These are phyloP conservation scores for Euspilapteryx auroguttella DNA, from an alignment of 2,888 invertebrate genomes.

Conservation along the genomic window DNA sequence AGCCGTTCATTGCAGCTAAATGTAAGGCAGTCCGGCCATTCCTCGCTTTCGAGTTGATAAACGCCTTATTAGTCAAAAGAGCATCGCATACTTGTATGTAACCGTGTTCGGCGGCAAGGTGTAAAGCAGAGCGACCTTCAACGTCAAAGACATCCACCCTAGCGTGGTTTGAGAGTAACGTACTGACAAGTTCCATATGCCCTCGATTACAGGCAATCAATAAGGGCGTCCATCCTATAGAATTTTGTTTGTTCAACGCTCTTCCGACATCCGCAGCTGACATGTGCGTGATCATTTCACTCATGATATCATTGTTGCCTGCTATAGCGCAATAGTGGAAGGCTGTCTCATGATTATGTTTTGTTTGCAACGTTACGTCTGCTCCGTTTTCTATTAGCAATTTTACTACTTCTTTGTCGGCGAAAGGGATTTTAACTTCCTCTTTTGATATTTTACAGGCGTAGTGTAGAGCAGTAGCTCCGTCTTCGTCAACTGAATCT, in stretches of 20 bases:
- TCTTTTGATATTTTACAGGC: constrained; percentile 87
- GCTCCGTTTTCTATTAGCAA: constrained; percentile 89
- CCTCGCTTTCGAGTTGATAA: constrained; percentile 97
- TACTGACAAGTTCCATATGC: constrained; percentile 91
- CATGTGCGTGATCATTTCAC: constrained; percentile 93
- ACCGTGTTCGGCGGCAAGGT: constrained; percentile 93
- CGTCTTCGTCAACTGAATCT: constrained; percentile 87
- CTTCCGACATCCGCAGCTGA: constrained; percentile 87
- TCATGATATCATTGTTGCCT: constrained; percentile 93
- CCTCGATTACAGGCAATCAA: constrained; percentile 95
- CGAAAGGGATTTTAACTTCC: constrained; percentile 71
- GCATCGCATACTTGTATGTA: constrained; percentile 88
- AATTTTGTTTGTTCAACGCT: constrained; percentile 92
- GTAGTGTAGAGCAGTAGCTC: constrained; percentile 93
- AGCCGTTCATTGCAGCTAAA: constrained; percentile 96
- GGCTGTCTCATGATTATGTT: constrained; percentile 87
- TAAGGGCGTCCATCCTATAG: constrained; percentile 95
- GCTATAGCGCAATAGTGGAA: constrained; percentile 94
- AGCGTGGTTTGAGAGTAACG: constrained; percentile 90
- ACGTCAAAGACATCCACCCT: constrained; percentile 98
- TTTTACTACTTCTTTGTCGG: constrained; percentile 86
- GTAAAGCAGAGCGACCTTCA: constrained; percentile 93
- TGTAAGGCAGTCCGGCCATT: constrained; percentile 96
- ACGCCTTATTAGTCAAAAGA: constrained; percentile 92
- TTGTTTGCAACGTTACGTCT: constrained; percentile 83